Percentiles rank a stretch among this genome's conserved stretches.
phyloP scores from a whole-genome alignment of 2,113 vertebrate species.

The Oophaga pumilio region DNA sequence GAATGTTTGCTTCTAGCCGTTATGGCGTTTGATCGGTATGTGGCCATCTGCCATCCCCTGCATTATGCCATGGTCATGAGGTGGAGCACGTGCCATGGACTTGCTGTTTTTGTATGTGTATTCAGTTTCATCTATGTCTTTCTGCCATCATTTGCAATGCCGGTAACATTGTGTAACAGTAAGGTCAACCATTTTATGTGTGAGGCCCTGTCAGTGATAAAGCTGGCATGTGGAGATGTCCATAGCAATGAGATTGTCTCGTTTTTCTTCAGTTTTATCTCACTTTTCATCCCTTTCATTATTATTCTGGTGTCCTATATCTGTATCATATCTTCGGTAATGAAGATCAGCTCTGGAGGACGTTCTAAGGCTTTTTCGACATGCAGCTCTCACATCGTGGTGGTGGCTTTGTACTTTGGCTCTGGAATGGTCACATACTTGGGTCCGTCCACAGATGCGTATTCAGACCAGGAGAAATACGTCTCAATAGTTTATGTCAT shows the following conservation, averaged over 20 bases:
- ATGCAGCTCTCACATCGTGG: neutral
- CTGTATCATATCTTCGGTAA: neutral
- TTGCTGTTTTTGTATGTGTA: neutral
- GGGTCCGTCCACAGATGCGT: neutral
- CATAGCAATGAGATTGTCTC: too few relatives aligned
- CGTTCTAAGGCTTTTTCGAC: constrained; percentile 7
- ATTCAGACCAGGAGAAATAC: constrained; percentile 10
- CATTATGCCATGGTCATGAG: constrained; percentile 44
- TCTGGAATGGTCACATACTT: neutral
- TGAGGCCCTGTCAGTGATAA: neutral
- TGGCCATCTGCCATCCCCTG: constrained; percentile 63
- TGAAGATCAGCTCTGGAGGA: neutral
- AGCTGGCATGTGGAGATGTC: neutral
- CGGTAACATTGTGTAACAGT: neutral
- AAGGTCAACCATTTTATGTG: neutral
- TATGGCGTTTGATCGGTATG: constrained; percentile 61
- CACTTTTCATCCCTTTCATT: neutral
- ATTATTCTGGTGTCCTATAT: neutral
- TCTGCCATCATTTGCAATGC: neutral
- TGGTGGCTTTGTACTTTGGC: constrained; percentile 24
- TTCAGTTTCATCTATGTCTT: neutral
- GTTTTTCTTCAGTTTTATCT: neutral
- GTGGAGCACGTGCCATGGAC: neutral
- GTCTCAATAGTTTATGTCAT: constrained; percentile 1
- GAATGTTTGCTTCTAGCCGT: constrained; percentile 60